phyloP scores from a whole-genome alignment of 2,888 invertebrate species.

The Xiphydria camelus region DNA sequence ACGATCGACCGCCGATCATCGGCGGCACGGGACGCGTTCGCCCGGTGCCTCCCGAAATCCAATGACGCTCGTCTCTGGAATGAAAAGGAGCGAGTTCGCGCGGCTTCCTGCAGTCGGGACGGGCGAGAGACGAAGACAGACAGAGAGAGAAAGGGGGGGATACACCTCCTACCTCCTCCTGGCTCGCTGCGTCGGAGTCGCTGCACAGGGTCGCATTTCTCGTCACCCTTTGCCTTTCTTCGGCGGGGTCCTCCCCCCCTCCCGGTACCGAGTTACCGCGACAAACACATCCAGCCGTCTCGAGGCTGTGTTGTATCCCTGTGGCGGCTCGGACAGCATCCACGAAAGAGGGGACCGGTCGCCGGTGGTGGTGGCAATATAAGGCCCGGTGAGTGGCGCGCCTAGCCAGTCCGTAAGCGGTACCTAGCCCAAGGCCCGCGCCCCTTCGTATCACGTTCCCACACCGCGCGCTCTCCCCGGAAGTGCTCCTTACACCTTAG shows the following conservation, averaged over 20 bases:
- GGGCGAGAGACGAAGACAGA: conserved; percentile 22
- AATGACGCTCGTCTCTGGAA: background rate
- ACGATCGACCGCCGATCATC: no score
- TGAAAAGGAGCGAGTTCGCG: background rate
- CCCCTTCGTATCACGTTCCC: conserved; percentile 7
- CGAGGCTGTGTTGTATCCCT: conserved; percentile 3
- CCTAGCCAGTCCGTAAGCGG: conserved; percentile 55
- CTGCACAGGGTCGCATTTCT: conserved; percentile 6
- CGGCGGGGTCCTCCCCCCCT: no score
- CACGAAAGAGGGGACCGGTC: conserved; percentile 30
- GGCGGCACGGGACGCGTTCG: background rate
- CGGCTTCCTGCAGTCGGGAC: no score
- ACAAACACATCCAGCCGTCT: conserved; percentile 1
- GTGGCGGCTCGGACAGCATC: conserved; percentile 11
- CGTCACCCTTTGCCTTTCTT: conserved; percentile 16
- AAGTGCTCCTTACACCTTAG: conserved; percentile 9
- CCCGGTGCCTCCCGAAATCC: background rate
- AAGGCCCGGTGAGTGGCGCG: conserved; percentile 47
- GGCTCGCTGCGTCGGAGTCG: background rate
- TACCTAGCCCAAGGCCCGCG: conserved; percentile 23
- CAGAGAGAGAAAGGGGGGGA: conserved; percentile 25
- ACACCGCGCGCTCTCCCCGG: conserved; percentile 14
- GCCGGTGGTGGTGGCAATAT: conserved; percentile 55
- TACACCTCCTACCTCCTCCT: conserved; percentile 8
- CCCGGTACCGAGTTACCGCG: no score